Conservation (phyloP, 1,140 invertebrate genomes). For the Oryzaephilus surinamensis region DNA sequence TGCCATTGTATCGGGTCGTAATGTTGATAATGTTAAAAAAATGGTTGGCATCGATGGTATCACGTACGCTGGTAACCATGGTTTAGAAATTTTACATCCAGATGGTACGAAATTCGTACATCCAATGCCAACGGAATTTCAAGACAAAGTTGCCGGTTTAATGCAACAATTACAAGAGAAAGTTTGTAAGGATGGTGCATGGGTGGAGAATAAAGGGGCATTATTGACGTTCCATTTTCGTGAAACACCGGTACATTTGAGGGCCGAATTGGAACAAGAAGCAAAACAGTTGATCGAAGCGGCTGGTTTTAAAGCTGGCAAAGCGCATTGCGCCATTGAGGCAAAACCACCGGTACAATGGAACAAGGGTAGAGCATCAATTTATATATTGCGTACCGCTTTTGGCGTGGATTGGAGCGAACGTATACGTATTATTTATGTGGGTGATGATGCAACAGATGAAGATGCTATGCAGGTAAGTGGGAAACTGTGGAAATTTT, state of each 20-base stretch:
- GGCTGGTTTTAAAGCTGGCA: constrained; percentile 63
- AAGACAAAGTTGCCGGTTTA: constrained; percentile 66
- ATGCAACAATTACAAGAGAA: constrained; percentile 70
- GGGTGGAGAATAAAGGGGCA: constrained; percentile 87
- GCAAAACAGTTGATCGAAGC: constrained; percentile 62
- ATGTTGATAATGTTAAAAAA: constrained; percentile 76
- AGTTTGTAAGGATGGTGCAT: constrained; percentile 74
- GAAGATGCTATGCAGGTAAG: constrained; percentile 83
- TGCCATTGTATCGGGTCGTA: constrained; percentile 76
- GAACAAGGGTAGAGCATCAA: constrained; percentile 84
- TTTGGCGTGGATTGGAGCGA: constrained; percentile 88
- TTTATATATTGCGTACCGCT: constrained; percentile 79
- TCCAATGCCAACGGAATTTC: constrained; percentile 77
- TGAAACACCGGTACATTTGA: constrained; percentile 59
- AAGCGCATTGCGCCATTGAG: constrained; percentile 75
- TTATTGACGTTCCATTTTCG: constrained; percentile 81
- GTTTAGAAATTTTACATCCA: constrained; percentile 78
- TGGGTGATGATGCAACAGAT: constrained; percentile 81
- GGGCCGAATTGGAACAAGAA: constrained; percentile 34
- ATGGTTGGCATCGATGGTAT: constrained; percentile 87
- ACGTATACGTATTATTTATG: constrained; percentile 80
- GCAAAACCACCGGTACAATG: constrained; percentile 81
- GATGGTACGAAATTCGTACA: constrained; percentile 85
- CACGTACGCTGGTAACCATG: constrained; percentile 85
- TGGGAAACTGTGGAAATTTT: constrained; percentile 6